Base-by-base conservation (phyloP, 2,113 vertebrate species). In the Crotalus viridis region DNA sequence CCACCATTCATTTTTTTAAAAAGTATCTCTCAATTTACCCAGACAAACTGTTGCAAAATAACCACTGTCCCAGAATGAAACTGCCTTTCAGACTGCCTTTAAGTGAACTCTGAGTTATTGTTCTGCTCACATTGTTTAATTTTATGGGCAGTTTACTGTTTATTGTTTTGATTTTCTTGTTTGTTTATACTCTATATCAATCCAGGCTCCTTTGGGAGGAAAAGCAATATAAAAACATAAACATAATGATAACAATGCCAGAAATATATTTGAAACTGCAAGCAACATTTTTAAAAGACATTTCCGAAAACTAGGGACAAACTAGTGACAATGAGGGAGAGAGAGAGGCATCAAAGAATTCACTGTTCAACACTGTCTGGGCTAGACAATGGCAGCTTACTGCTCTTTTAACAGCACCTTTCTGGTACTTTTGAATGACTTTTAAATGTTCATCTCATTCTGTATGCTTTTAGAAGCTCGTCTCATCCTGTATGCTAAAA, bases 401-500 rank as follows among this genome's bases (percentile, higher is more conserved):
- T 61, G 33, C 46, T 85, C 6, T 5, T 81, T 81, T 64, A n/a
- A 19, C 8, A 46, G 55, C 19, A 51, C 8, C 39, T 10, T 85
- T 85, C 69, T 89, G 43, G 43, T 56, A 28, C 19, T 57, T 89
- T 39, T 89, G 92, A 59, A 5, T 85, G 26, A 57, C 17, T 33
- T 85, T 28, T 89, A 48, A 92, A 92, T 33, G 28, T n/a, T 33
- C 26, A 33, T 54, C 39, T 43, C 28, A 28, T 55, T 43, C 10
- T 59, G 94, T 56, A 81, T 81, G 33, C 33, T 33, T 85, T 43
- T 89, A 48, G 89, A 92, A 26, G 28, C 43, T 33, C 39, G 5
- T 69, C 26, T 43, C 28, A 28, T 55, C 69, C 19, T 59, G 94
- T 69, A 81, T 39, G 33, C 69, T 81, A 92, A 94, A 96, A 89